A percentile compares a stretch with the other conserved stretches of the same genome.
phyloP scores from a whole-genome alignment of 2,113 vertebrate genomes.

The Leptodactylus fuscus region DNA sequence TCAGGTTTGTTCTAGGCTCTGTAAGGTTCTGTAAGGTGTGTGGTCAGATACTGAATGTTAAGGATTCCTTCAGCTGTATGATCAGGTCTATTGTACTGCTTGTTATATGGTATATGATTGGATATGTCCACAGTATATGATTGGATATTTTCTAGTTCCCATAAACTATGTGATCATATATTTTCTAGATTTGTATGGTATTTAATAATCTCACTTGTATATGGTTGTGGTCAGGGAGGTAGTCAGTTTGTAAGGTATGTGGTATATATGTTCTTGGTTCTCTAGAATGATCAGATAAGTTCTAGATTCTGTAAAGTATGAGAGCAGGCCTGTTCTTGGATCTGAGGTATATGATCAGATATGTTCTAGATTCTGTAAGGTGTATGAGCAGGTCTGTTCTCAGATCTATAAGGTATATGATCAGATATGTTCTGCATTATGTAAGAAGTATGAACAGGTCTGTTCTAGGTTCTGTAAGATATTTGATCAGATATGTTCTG shows the following conservation, averaged over 20 bases:
- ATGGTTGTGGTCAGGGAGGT: no score
- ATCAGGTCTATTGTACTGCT: no score
- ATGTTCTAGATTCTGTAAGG: background rate
- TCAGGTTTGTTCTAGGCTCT: no score
- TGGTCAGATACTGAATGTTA: background rate
- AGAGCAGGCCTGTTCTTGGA: background rate
- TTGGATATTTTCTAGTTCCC: no score
- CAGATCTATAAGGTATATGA: background rate
- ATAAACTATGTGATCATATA: no score
- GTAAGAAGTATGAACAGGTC: background rate
- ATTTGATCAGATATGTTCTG: background rate
- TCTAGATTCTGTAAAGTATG: background rate
- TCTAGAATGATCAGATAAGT: background rate
- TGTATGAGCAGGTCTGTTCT: background rate
- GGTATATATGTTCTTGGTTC: background rate
- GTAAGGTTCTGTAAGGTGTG: background rate
- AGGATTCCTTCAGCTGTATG: no score
- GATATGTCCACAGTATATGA: no score
- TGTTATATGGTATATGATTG: no score
- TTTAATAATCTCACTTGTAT: no score
- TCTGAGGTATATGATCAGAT: background rate
- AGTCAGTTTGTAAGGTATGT: background rate
- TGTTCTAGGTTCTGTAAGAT: background rate
- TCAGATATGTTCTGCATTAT: background rate
- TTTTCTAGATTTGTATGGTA: no score